Conservation (phyloP, 2,888 invertebrate species). For the Empis livida region DNA sequence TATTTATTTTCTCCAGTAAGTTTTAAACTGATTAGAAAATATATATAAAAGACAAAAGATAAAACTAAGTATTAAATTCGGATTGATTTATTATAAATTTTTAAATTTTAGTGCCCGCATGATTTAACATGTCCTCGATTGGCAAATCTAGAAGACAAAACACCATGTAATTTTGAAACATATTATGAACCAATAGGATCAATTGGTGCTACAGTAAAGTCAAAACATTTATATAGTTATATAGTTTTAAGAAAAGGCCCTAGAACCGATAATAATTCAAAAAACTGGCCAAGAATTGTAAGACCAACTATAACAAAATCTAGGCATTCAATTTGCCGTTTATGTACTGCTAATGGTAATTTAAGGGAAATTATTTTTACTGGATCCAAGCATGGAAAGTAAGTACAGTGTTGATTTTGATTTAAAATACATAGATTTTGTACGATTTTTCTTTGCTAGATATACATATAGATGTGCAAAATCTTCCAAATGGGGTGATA, state of each 20-base stretch:
- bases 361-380: conserved; percentile 67
- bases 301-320: conserved; percentile 54
- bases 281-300: conserved; percentile 66
- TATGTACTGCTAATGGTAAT: conserved; percentile 63
- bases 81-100: conserved; percentile 6
- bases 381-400: conserved; percentile 60
- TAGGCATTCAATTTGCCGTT: conserved; percentile 60
- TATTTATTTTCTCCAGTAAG: conserved; percentile 66
- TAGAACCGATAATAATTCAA: conserved; percentile 36
- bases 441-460: conserved; percentile 33
- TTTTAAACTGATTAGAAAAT: not conserved
- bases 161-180: conserved; percentile 68
- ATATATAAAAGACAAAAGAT: not conserved
- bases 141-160: conserved; percentile 38
- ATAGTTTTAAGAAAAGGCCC: conserved; percentile 67
- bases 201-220: conserved; percentile 33
- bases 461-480: conserved; percentile 58
- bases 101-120: conserved; percentile 60
- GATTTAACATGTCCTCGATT: conserved; percentile 61
- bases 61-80: not conserved
- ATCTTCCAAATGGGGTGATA: conserved; percentile 65
- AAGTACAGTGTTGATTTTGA: conserved; percentile 23
- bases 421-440: not conserved
- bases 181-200: conserved; percentile 43
- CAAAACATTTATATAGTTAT: conserved; percentile 58